Evolutionary conservation across 2,113 vertebrate genomes (phyloP), one percentile per base, ranked within the genome.

Genomic region (Trichechus manatus): DNA sequence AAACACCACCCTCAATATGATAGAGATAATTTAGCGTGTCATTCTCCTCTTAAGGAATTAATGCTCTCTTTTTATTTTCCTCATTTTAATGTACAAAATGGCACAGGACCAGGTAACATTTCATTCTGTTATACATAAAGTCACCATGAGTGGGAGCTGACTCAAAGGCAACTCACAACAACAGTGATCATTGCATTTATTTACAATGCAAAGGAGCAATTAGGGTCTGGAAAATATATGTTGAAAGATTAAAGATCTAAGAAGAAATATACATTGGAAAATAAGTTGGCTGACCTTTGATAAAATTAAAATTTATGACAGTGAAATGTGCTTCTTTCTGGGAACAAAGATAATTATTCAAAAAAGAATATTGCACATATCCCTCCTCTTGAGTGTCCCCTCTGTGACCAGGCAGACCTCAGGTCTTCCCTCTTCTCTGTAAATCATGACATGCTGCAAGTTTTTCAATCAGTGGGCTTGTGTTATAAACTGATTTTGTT

Each of bases 1-100:
- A 82, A 91, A 86, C 50, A 27, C 36, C 39, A 79, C 6, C 23
- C 31, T 82, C 59, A 85, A 36, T 83, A 80, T 50, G 39, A 70
- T 72, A 31, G 72, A 74, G 64, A 78, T 63, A 15, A 66, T 20
- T 90, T 90, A 9, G 14, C 91, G 19, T 56, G 31, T 25, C 39
- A 63, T 74, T 97, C 93, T 82, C 74, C 50, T 83, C 79, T 79
- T 42, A 87, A 80, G 86, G 70, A 77, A 84, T n/a, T 2, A 56
- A 19, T 13, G 9, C 29, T 63, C 79, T 75, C 33, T 44, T 86
- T 85, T 63, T 39, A 29, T 68, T 29, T 50, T 92, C 68, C 22
- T 70, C 13, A 47, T 29, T 92, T 94, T 78, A 64, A 86, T 75
- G n/a, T 63, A 15, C 19, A 72, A 39, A 74, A 36, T 72, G 68